These are phyloP conservation scores for Phasianus colchicus DNA, from an alignment of 2,113 vertebrate species.

Conservation along the genomic window DNA sequence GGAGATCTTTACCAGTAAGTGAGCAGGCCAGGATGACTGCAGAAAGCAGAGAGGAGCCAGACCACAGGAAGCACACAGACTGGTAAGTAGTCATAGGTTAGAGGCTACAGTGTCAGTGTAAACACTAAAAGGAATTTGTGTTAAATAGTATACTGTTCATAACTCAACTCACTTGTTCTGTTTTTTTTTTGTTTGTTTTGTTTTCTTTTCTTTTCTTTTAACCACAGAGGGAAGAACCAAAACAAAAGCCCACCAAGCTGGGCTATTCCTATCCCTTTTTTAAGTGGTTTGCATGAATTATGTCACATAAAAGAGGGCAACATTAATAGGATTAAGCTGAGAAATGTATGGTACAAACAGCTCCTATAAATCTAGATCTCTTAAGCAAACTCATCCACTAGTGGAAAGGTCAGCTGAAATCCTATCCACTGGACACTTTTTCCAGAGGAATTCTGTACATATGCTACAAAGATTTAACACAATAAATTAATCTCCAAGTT, in stretches of 20 bases:
- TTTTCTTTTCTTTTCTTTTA: not conserved
- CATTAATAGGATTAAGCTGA: not conserved
- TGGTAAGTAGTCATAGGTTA: not conserved
- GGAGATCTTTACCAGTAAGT: not conserved
- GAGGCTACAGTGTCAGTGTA: not conserved
- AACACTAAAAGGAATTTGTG: not conserved
- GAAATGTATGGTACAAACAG: not conserved
- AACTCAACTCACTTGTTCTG: not conserved
- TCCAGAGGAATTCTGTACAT: not conserved
- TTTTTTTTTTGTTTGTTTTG: not conserved
- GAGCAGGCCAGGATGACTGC: not conserved
- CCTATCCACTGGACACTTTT: not conserved
- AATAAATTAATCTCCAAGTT: not conserved
- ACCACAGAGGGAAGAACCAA: not conserved
- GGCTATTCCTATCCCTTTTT: not conserved
- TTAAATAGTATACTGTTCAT: not conserved
- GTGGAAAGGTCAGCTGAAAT: not conserved
- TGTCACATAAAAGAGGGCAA: not conserved
- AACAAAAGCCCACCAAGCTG: not conserved
- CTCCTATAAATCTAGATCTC: not conserved
- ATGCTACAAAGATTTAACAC: not conserved
- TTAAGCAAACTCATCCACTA: not conserved
- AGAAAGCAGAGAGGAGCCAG: not conserved
- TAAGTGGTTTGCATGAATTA: not conserved
- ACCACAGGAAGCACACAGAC: not conserved